These are phyloP conservation scores for Okamejei kenojei DNA, from an alignment of 2,797 vertebrate genomes.

Conservation along the genomic window DNA sequence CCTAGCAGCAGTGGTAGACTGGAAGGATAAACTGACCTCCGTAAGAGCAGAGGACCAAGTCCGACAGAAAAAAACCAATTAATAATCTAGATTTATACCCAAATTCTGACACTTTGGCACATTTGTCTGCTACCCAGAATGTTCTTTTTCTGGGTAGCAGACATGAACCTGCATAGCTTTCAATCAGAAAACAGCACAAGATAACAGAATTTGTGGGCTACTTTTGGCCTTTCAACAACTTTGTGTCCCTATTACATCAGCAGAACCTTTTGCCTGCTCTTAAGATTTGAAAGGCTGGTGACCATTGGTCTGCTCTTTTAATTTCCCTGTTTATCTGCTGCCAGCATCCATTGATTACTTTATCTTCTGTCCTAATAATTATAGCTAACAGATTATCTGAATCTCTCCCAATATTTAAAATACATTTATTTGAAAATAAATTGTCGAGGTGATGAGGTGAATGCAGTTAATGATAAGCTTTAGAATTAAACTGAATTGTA, in stretches of 20 bases:
- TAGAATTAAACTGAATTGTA: constrained; percentile 5
- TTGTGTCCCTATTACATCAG: not conserved
- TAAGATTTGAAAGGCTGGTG: constrained; percentile 25
- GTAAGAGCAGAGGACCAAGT: not conserved
- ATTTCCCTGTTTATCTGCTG: not conserved
- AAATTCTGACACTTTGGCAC: not conserved
- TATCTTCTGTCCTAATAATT: not conserved
- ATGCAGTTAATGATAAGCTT: not conserved
- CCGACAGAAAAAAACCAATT: not conserved
- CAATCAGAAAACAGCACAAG: not conserved
- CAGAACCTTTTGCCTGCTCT: constrained; percentile 11
- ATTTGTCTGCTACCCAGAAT: constrained; percentile 20
- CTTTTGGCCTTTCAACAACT: constrained; percentile 5
- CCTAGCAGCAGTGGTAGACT: not conserved
- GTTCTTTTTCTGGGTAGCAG: not conserved
- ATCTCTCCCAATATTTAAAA: not conserved
- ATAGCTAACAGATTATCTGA: not conserved
- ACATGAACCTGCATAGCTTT: too few species aligned
- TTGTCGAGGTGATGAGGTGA: not conserved
- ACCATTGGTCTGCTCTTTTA: constrained; percentile 15
- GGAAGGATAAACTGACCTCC: not conserved
- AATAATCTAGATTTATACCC: not conserved
- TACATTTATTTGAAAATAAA: too few species aligned
- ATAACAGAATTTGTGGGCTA: not conserved
- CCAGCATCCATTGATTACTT: not conserved